phyloP scores from a whole-genome alignment of 2,888 invertebrate genomes.

The Eulithis prunata region DNA sequence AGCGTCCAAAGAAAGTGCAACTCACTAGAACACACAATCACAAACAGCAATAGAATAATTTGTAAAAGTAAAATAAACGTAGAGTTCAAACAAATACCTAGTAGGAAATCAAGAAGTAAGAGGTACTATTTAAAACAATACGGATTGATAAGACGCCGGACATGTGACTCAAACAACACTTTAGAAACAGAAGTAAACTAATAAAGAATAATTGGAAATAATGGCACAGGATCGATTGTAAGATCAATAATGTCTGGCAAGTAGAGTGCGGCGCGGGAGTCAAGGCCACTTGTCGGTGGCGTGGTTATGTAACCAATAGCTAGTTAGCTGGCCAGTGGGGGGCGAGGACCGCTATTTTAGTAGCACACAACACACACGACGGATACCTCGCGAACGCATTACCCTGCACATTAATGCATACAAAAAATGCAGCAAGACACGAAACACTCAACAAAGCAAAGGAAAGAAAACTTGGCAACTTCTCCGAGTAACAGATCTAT shows the following conservation, averaged over 20 bases:
- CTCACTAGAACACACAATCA: constrained; percentile 41
- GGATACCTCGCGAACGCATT: constrained; percentile 57
- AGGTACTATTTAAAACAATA: no score
- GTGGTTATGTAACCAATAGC: constrained; percentile 73
- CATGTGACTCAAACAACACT: neutral
- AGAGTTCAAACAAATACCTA: neutral
- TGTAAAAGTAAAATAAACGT: neutral
- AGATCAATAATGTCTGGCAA: constrained; percentile 57
- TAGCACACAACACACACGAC: constrained; percentile 65
- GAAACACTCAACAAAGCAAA: constrained; percentile 12
- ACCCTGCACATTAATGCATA: constrained; percentile 35
- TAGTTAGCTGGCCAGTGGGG: constrained; percentile 56
- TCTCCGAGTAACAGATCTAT: constrained; percentile 25
- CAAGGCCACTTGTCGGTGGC: constrained; percentile 74
- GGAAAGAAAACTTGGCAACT: constrained; percentile 26
- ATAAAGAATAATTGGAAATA: constrained; percentile 23
- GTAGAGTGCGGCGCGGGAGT: constrained; percentile 77
- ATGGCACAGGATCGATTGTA: constrained; percentile 29
- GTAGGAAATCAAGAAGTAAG: neutral
- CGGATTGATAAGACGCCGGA: neutral
- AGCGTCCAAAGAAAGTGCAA: constrained; percentile 50
- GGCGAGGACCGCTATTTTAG: constrained; percentile 75
- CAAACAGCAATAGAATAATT: no score
- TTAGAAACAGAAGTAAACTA: constrained; percentile 4
- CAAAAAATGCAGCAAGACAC: constrained; percentile 19